Base-by-base conservation (phyloP, 2,797 vertebrate genomes). In the Peromyscus eremicus region DNA sequence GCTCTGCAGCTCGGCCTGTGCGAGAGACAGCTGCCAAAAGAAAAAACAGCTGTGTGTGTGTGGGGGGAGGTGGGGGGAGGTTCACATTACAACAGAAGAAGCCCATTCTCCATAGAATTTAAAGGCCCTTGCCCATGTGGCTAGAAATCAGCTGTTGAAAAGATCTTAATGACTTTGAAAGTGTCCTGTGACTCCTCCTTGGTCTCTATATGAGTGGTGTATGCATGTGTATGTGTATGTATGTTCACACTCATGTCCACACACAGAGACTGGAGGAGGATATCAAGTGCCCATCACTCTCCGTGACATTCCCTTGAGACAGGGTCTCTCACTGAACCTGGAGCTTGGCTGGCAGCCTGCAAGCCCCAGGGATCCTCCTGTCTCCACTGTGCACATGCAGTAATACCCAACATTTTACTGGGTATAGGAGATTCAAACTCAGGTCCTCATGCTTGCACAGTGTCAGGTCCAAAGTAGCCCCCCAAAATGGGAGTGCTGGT, bases 1-100 rank as follows among this genome's bases (percentile, higher is more conserved):
- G 57, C 98, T 98, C 97, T 99, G 99, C 85, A 99, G 98, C 96
- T 99, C 99, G 2, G 98, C 97, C 98, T 99, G 99, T 89, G 99
- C 87, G 91, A 99, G 98, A 4, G 98, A 98, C 49, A 99, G 83
- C 99, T 99, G 97, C 96, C 97, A 97, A 81, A 0, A 93, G 0
- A 95, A 40, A 2, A 4, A 40, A 14, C 14, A 11, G 34, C 64
- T 37, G 14, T 16, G 49, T 23, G 43, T 34, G 23, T 2, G 16
- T 3, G 29, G 17, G 2, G 52, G 21, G 6, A 19, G 23, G 6
- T n/a, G 19, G n/a, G 23, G 57, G n/a, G 34, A 52, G 11, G 6
- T 27, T 52, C 62, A 73, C 57, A 11, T 5, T 80, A 62, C 43
- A 52, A 34, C 12, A 37, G 62, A 12, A 27, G 75, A 86, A 79